phyloP scores from a whole-genome alignment of 2,888 invertebrate species.

The Linhomoeus sp. region DNA sequence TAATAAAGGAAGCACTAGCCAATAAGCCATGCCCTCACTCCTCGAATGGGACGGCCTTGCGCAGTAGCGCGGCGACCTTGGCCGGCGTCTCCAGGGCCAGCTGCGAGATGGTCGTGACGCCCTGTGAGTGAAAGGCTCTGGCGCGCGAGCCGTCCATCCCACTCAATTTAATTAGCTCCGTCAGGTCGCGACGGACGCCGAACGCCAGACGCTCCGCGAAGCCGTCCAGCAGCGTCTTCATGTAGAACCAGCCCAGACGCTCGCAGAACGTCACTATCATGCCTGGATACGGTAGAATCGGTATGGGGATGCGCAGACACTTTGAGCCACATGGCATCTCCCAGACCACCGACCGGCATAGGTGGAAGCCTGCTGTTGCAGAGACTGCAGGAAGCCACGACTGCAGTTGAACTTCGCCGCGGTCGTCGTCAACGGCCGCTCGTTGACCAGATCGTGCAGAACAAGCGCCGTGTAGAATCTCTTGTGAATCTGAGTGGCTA shows the following conservation, averaged over 20 bases:
- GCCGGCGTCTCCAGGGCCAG: conserved; percentile 52
- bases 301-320: no score
- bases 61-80: conserved; percentile 52
- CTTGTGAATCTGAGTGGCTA: conserved; percentile 22
- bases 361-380: conserved; percentile 81
- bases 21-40: no score
- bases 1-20: no score
- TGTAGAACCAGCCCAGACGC: conserved; percentile 70
- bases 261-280: conserved; percentile 91
- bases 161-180: conserved; percentile 61
- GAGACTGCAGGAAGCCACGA: conserved; percentile 69
- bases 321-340: no score
- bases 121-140: conserved; percentile 56
- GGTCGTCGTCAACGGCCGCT: conserved; percentile 52
- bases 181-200: conserved; percentile 65
- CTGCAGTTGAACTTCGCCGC: conserved; percentile 64
- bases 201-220: conserved; percentile 84
- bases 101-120: conserved; percentile 53
- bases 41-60: conserved; percentile 61
- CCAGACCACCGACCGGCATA: conserved; percentile 50
- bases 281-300: conserved; percentile 44
- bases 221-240: conserved; percentile 68
- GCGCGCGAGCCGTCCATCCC: conserved; percentile 59
- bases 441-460: conserved; percentile 74
- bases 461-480: conserved; percentile 51